phyloP scores from a whole-genome alignment of 2,113 vertebrate species.

The Trichechus manatus region DNA sequence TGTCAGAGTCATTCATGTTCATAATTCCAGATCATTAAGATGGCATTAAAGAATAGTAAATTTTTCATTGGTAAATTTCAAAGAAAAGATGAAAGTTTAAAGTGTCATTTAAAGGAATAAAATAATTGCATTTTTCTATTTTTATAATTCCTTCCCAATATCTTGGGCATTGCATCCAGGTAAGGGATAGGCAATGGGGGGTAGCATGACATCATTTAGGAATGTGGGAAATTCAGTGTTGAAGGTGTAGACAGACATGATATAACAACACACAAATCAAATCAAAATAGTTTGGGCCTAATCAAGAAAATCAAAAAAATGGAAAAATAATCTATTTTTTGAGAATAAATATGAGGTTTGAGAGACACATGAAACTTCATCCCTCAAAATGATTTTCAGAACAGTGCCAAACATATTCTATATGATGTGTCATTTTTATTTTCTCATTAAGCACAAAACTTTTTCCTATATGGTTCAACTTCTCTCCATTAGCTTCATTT shows the following conservation, averaged over 20 bases:
- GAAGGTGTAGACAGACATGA: background rate
- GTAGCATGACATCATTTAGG: background rate
- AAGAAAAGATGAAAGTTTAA: background rate
- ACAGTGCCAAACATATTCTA: background rate
- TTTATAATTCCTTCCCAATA: background rate
- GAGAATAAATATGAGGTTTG: background rate
- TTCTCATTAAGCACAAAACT: background rate
- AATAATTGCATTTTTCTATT: background rate
- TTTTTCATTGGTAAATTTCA: background rate
- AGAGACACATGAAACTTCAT: background rate
- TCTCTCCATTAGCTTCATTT: background rate
- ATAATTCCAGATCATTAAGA: background rate
- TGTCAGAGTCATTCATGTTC: background rate
- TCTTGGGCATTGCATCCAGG: background rate
- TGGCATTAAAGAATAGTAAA: background rate
- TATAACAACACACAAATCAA: background rate
- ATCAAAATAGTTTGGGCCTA: background rate
- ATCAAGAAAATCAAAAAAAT: background rate
- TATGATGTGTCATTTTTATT: background rate
- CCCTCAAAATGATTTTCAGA: background rate
- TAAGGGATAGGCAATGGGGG: background rate
- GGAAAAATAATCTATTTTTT: background rate
- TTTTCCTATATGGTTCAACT: background rate
- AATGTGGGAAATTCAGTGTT: background rate
- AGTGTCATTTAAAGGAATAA: background rate